Percentiles rank a stretch among this genome's conserved stretches.
Evolutionary conservation across 1,140 invertebrate genomes (phyloP).

Genomic region (Pentalonia nigronervosa): DNA sequence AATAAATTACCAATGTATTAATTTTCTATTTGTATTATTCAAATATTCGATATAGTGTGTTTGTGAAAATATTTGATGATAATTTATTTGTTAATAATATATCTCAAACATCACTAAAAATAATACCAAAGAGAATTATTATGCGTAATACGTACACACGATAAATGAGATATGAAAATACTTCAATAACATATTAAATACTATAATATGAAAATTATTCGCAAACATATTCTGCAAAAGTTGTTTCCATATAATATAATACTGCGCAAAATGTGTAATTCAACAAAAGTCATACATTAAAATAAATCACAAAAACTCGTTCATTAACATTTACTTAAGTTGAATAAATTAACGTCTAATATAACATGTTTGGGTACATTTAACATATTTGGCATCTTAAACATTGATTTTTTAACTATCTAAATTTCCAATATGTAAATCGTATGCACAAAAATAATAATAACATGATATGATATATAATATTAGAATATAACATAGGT

Average conservation of each 20-base stretch:
- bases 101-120: background rate
- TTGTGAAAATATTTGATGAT: background rate
- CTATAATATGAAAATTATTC: background rate
- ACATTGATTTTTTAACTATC: background rate
- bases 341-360: background rate
- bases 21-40: background rate
- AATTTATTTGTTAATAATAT: background rate
- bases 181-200: slow-evolving; percentile 5
- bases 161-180: slow-evolving; percentile 20
- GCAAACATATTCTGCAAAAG: background rate
- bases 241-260: background rate
- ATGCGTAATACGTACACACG: background rate
- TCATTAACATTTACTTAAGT: background rate
- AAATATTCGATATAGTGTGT: background rate
- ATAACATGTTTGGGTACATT: background rate
- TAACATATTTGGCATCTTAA: background rate
- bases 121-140: background rate
- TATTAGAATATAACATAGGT: background rate
- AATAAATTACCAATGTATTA: background rate
- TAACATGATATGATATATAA: background rate
- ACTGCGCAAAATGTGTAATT: background rate
- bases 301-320: background rate
- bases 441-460: background rate
- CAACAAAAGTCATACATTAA: background rate
- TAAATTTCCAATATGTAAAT: background rate